These are phyloP conservation scores for Pelecanus crispus DNA, from an alignment of 2,113 vertebrate species.

Conservation along the genomic window DNA sequence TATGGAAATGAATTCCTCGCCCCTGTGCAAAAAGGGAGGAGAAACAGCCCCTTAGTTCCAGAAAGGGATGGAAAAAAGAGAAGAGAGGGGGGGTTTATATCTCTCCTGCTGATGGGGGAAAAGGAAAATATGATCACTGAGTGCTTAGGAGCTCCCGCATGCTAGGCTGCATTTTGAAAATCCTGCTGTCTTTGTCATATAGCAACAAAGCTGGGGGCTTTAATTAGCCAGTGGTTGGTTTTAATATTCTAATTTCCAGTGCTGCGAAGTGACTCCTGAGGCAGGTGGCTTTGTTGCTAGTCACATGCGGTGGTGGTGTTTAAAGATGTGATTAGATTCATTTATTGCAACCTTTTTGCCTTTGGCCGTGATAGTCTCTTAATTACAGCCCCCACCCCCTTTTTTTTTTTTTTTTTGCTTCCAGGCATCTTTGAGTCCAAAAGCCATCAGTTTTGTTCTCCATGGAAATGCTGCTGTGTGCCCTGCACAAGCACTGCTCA, in stretches of 20 bases:
- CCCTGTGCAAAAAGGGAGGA: not conserved
- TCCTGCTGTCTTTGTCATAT: not conserved
- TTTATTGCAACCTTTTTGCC: not conserved
- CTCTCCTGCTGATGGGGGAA: not conserved
- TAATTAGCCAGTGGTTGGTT: not conserved
- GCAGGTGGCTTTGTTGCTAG: not conserved
- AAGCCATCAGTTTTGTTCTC: not conserved
- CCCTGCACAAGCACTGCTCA: not conserved
- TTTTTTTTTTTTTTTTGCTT: not conserved
- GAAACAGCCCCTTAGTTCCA: not conserved
- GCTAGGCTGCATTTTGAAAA: not conserved
- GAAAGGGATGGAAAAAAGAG: not conserved
- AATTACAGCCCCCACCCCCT: not conserved
- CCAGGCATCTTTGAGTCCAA: not conserved
- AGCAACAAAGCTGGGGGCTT: not conserved
- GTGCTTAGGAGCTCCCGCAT: not conserved
- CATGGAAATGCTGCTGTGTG: not conserved
- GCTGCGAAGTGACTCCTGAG: not conserved
- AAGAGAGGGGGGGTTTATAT: not conserved
- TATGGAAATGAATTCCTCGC: not conserved
- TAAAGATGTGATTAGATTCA: constrained; percentile 2
- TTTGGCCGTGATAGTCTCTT: not conserved
- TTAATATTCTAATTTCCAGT: not conserved
- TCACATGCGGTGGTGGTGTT: not conserved
- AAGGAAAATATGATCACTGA: not conserved